Base-by-base conservation (phyloP, 2,888 invertebrate genomes). In the Dryococelus australis region DNA sequence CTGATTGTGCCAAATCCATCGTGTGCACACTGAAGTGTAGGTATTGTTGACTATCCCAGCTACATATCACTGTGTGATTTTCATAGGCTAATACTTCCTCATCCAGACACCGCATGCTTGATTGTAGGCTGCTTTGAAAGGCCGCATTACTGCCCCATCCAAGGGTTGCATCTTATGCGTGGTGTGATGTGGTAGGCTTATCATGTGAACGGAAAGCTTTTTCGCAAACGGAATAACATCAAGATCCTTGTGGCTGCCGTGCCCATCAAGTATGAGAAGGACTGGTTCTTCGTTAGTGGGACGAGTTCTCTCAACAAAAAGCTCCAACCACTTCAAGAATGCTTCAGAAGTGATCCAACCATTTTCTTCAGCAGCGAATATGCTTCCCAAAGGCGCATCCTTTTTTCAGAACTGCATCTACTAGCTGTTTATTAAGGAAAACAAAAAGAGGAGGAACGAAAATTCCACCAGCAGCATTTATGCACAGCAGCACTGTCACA, bases 101-200 rank as follows among this genome's bases (percentile, higher is more conserved):
- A 89, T 88, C 89, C 89, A 87, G 6, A 86, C 35, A 87, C 89
- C 86, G n/a, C 88, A 86, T 28, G 87, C 86, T n/a, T 84, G 53
- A 85, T 88, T 88, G 27, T 85, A 88, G 27, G 84, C 65, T 26
- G 27, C 27, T 84, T 87, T 87, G 16, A 88, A 85, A 12, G 88
- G 78, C 43, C 16, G 85, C 78, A 84, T 86, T 5, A 87, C 47
- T 6, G n/a, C n/a, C n/a, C n/a, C n/a, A n/a, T n/a, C n/a, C n/a
- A n/a, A n/a, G n/a, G n/a, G n/a, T n/a, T n/a, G 43, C 87, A 90
- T 26, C 90, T 86, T 84, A 89, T 90, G 90, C 8, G 89, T 90
- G 9, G 89, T 90, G 87, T 90, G 90, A 16, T 90, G 90, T 35
- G 90, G 90, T 9, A 89, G 86, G 86, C 89, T 90, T 10, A 91